These are phyloP conservation scores for Fratercula arctica DNA, from an alignment of 2,797 vertebrate species.

Conservation along the genomic window DNA sequence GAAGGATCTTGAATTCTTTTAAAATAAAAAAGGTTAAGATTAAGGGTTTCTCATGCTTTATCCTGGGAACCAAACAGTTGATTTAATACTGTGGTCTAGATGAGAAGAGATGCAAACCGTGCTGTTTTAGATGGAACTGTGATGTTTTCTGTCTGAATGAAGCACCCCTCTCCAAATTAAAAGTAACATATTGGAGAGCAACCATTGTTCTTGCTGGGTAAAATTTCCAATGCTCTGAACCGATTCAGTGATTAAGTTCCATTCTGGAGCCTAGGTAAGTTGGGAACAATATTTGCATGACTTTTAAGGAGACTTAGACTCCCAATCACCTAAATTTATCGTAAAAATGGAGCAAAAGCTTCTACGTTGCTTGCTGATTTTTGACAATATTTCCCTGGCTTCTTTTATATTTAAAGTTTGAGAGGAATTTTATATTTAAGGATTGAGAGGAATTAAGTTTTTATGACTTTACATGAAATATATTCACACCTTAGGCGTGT, in stretches of 20 bases:
- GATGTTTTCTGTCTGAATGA: neutral
- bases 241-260: neutral
- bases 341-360: neutral
- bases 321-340: neutral
- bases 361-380: neutral
- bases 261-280: neutral
- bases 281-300: neutral
- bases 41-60: neutral
- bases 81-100: neutral
- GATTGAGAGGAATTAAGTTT: neutral
- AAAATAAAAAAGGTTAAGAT: neutral
- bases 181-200: neutral
- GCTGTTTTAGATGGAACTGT: neutral
- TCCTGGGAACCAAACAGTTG: neutral
- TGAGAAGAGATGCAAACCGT: neutral
- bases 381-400: neutral
- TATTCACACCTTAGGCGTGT: neutral
- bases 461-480: neutral
- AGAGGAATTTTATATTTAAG: neutral
- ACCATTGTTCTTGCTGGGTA: neutral
- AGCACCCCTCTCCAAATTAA: neutral
- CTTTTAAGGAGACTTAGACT: neutral
- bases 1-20: neutral
- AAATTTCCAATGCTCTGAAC: neutral
- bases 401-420: neutral